Percentiles rank a stretch among this genome's conserved stretches.
Evolutionary conservation across 1,140 invertebrate genomes (phyloP).

Genomic region (Papilio machaon): DNA sequence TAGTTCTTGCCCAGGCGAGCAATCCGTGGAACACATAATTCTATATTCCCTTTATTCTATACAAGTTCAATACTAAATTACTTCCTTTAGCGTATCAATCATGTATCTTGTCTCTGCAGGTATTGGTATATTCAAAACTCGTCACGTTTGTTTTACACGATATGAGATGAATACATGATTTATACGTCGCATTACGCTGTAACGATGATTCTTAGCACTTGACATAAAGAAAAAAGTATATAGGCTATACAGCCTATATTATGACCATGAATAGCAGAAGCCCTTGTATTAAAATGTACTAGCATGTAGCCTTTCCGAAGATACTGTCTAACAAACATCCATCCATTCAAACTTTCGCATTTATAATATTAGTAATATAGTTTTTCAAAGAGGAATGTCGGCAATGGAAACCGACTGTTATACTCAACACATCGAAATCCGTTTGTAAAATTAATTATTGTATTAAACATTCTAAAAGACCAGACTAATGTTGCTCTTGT

Average conservation of each 20-base stretch:
- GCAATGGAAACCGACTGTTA: no score
- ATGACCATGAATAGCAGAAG: no score
- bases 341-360: no score
- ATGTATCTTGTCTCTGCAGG: not conserved
- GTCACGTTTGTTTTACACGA: constrained; percentile 5
- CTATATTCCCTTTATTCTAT: not conserved
- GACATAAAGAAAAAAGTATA: not conserved
- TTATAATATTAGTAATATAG: no score
- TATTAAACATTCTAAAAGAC: not conserved
- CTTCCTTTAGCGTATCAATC: not conserved
- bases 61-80: constrained; percentile 13
- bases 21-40: not conserved
- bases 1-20: not conserved
- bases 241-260: no score
- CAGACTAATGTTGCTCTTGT: not conserved
- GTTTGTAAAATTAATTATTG: not conserved
- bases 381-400: no score
- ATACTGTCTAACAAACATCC: no score
- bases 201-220: not conserved
- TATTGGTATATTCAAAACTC: not conserved
- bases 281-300: no score
- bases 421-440: not conserved
- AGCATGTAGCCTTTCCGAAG: no score
- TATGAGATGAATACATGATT: not conserved
- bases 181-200: not conserved